Evolutionary conservation across 1,140 invertebrate species (phyloP).

Genomic region (Hestina assimilis): DNA sequence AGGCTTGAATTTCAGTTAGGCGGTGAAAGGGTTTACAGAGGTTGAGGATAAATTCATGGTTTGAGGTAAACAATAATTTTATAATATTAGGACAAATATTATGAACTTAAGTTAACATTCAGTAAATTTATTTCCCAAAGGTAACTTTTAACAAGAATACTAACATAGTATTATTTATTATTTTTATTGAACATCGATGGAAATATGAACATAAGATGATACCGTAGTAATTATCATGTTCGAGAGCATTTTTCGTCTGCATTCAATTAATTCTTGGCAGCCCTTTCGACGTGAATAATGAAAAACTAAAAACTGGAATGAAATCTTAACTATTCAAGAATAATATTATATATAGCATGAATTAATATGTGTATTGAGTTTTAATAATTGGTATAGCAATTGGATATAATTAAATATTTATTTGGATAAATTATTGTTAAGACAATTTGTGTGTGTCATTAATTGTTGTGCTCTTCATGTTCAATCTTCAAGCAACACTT

Average conservation of each 20-base stretch:
- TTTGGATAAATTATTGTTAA: not conserved
- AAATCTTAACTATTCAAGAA: not conserved
- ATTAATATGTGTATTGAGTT: no score
- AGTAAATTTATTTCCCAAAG: no score
- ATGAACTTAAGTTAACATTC: not conserved
- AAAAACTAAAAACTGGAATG: not conserved
- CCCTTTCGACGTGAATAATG: constrained; percentile 11
- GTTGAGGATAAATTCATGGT: constrained; percentile 26
- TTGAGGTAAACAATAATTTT: constrained; percentile 14
- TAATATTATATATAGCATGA: not conserved
- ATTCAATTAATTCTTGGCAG: constrained; percentile 13
- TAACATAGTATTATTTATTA: no score
- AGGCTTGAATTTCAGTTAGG: constrained; percentile 19
- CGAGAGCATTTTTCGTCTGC: not conserved
- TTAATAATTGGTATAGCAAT: no score
- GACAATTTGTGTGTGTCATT: not conserved
- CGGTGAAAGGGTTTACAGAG: constrained; percentile 24
- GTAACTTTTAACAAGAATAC: no score
- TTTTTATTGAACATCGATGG: no score
- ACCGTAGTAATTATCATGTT: not conserved
- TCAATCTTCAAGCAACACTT: not conserved
- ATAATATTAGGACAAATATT: not conserved
- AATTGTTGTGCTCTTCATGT: not conserved
- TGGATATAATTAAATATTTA: not conserved
- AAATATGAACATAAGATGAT: not conserved